Percentiles rank a stretch among this genome's conserved stretches.
These are phyloP conservation scores for Elmis aenea DNA, from an alignment of 2,888 invertebrate species.

Conservation along the genomic window DNA sequence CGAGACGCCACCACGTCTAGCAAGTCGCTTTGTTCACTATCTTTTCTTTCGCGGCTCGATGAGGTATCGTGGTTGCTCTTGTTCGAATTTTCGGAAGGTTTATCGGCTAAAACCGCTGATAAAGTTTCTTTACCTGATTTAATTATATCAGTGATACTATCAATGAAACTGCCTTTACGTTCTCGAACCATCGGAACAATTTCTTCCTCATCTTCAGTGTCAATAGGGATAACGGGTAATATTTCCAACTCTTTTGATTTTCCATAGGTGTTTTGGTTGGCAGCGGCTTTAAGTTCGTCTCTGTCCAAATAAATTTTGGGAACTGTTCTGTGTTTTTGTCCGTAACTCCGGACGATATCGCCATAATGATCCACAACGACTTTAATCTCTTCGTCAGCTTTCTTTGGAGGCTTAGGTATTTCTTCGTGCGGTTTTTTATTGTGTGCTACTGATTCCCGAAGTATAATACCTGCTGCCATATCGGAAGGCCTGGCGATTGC, in stretches of 20 bases:
- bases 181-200: not conserved
- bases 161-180: constrained; percentile 11
- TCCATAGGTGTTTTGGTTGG: constrained; percentile 38
- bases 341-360: constrained; percentile 70
- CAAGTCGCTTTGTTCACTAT: not conserved
- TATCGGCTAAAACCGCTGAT: constrained; percentile 7
- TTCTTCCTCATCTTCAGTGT: not conserved
- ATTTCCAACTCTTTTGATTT: constrained; percentile 2
- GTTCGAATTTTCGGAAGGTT: not conserved
- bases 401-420: constrained; percentile 31
- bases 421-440: too few relatives aligned
- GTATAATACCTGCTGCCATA: constrained; percentile 39
- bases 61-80: not conserved
- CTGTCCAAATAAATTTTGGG: constrained; percentile 26
- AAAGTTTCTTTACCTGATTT: constrained; percentile 11
- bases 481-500: constrained; percentile 37
- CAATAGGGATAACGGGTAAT: too few relatives aligned
- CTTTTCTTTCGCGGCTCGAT: not conserved
- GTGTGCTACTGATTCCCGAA: constrained; percentile 28
- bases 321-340: constrained; percentile 36
- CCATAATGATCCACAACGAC: constrained; percentile 76
- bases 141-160: constrained; percentile 13
- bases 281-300: constrained; percentile 37
- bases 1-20: too few relatives aligned
- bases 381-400: constrained; percentile 59